phyloP scores from a whole-genome alignment of 92 coral and sea anemone genomes.

The Bergia sp. region DNA sequence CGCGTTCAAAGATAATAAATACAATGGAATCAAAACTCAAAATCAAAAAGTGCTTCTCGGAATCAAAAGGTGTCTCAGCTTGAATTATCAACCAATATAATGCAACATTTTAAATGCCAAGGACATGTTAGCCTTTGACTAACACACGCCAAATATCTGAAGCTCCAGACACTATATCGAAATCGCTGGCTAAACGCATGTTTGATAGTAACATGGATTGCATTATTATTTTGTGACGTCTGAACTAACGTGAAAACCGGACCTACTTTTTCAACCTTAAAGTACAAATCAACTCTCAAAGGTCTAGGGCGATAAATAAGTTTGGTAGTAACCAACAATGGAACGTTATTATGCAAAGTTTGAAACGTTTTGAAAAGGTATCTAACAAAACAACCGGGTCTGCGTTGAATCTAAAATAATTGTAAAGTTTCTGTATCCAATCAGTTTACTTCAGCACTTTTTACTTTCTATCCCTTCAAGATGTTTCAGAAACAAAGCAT shows the following conservation, averaged over 20 bases:
- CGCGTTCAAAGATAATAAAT: no score
- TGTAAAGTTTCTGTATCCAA: no score
- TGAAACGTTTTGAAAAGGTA: no score
- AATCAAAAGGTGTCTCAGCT: no score
- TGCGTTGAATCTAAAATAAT: background rate
- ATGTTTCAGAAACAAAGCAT: background rate
- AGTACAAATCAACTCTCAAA: background rate
- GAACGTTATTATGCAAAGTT: background rate
- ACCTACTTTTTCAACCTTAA: background rate
- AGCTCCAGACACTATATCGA: background rate
- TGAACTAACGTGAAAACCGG: no score
- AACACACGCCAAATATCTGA: background rate
- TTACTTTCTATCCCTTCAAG: background rate
- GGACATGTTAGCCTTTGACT: background rate
- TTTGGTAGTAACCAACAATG: background rate
- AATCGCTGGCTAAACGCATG: background rate
- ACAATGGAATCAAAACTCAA: no score
- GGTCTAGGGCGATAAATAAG: background rate
- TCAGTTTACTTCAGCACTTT: background rate
- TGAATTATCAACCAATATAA: no score
- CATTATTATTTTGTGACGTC: no score
- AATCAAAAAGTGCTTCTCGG: no score
- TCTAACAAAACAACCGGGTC: background rate
- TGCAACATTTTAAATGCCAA: background rate
- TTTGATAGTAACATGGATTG: background rate